Conservation (phyloP, 1,140 invertebrate genomes). For the Cataglyphis hispanica region DNA sequence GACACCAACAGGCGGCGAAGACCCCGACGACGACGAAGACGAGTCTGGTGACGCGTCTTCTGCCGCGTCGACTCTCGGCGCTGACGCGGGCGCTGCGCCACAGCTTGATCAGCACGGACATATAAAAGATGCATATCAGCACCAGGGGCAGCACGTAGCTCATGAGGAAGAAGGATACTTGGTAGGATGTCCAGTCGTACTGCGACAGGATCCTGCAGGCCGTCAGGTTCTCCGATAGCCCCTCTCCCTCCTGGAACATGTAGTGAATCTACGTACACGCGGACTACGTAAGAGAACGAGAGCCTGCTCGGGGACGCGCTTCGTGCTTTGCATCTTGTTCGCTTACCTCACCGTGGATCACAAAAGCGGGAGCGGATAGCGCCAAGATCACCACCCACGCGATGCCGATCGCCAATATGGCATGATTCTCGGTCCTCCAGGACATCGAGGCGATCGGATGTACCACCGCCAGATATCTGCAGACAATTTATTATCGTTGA, state of each 20-base stretch:
- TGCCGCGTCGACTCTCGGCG: constrained; percentile 92
- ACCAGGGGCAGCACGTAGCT: constrained; percentile 94
- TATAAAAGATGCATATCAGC: constrained; percentile 96
- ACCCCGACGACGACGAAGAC: constrained; percentile 97
- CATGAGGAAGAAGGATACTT: constrained; percentile 94
- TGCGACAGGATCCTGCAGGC: constrained; percentile 82
- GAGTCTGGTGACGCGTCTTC: constrained; percentile 96
- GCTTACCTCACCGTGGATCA: constrained; percentile 92
- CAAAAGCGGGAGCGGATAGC: constrained; percentile 91
- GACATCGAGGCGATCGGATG: constrained; percentile 97
- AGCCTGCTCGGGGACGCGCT: no score
- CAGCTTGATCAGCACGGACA: constrained; percentile 95
- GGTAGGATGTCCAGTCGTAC: constrained; percentile 84
- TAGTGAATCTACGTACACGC: constrained; percentile 70
- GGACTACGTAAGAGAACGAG: background rate
- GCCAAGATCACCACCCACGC: constrained; percentile 94
- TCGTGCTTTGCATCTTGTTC: background rate
- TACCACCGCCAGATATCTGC: constrained; percentile 95
- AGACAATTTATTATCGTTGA: constrained; percentile 45
- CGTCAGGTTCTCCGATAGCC: constrained; percentile 71
- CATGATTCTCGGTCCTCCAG: constrained; percentile 94
- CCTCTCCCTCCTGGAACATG: constrained; percentile 75
- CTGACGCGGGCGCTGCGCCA: constrained; percentile 93
- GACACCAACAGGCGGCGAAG: constrained; percentile 98
- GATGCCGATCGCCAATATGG: constrained; percentile 91